Percentiles rank a stretch among this genome's conserved stretches.
Evolutionary conservation across 1,140 invertebrate species (phyloP).

Genomic region (Psilanteris sp.): DNA sequence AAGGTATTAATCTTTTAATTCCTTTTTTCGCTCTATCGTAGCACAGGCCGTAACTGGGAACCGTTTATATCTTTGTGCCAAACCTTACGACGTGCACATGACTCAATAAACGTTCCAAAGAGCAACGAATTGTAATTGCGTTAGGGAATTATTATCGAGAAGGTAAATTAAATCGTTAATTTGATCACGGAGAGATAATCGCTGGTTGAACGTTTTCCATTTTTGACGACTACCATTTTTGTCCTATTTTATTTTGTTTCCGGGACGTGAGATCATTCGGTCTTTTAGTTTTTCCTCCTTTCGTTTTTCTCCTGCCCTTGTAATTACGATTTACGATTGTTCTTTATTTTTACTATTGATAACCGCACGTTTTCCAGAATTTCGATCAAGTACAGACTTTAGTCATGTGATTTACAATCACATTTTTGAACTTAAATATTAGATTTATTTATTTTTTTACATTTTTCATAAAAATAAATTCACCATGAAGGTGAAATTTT

Average conservation of each 20-base stretch:
- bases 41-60: slow-evolving; percentile 75
- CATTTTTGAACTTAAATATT: not conserved
- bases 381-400: slow-evolving; percentile 54
- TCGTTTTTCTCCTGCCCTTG: slow-evolving; percentile 22
- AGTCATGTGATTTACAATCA: too few relatives aligned
- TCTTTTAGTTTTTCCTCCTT: slow-evolving; percentile 36
- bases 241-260: slow-evolving; percentile 45
- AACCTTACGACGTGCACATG: slow-evolving; percentile 69
- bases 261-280: slow-evolving; percentile 22
- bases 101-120: slow-evolving; percentile 70
- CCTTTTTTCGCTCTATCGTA: slow-evolving; percentile 69
- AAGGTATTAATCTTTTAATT: slow-evolving; percentile 78
- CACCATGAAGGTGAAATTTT: too few relatives aligned
- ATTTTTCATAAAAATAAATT: too few relatives aligned
- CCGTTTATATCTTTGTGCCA: slow-evolving; percentile 76
- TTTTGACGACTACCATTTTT: slow-evolving; percentile 22
- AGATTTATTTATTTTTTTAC: not conserved
- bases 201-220: slow-evolving; percentile 52
- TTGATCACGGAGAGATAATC: slow-evolving; percentile 35
- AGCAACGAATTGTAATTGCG: slow-evolving; percentile 71
- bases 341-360: slow-evolving; percentile 24
- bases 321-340: slow-evolving; percentile 28
- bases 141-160: slow-evolving; percentile 44
- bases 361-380: slow-evolving; percentile 71
- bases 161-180: slow-evolving; percentile 54